Base-by-base conservation (phyloP, 92 coral and sea anemone species). In the Epizoanthus fatuus region DNA sequence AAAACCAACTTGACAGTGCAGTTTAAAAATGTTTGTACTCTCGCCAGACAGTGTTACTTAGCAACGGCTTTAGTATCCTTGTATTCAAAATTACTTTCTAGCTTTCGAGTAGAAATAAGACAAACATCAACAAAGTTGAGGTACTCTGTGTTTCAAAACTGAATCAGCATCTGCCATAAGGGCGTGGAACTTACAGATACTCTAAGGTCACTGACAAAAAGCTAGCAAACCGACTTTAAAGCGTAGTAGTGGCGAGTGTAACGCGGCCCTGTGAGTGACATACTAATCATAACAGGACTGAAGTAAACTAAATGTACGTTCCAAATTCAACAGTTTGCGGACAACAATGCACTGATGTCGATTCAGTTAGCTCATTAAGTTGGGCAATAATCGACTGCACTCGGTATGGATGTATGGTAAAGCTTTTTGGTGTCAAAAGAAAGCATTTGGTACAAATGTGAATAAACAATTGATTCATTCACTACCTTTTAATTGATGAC, bases 121-220 rank as follows among this genome's bases (percentile, higher is more conserved):
- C 7, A 57, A n/a, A 55, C 20, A 5, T 32, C n/a, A 37, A 25
- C 19, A 37, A 37, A 66, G n/a, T 37, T 17, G 4, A 53, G 16
- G 53, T 38, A 6, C 11, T 4, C 47, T 15, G 32, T 73, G 1
- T 3, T 17, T 7, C 3, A 73, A 20, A 73, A 32, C 68, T 16
- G 17, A n/a, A 25, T 35, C 45, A 5, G 25, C 9, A 7, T 52
- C 15, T 15, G 0, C 3, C 35, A 54, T 19, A 35, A 37, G 54
- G 67, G 67, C 35, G 81, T 75, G 81, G 67, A 75, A 75, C 81
- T 75, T 75, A 75, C 81, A 75, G 81, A n/a, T 39, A 56, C 51
- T 75, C 66, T 75, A 75, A 75, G 37, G 81, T 57, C 56, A 54
- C 38, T 35, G 35, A n/a, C 55, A 56, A 56, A 37, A 56, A 75